Evolutionary conservation across 2,797 vertebrate species (phyloP), one percentile per base, ranked within the genome.

Genomic region (Takifugu ocellatus): DNA sequence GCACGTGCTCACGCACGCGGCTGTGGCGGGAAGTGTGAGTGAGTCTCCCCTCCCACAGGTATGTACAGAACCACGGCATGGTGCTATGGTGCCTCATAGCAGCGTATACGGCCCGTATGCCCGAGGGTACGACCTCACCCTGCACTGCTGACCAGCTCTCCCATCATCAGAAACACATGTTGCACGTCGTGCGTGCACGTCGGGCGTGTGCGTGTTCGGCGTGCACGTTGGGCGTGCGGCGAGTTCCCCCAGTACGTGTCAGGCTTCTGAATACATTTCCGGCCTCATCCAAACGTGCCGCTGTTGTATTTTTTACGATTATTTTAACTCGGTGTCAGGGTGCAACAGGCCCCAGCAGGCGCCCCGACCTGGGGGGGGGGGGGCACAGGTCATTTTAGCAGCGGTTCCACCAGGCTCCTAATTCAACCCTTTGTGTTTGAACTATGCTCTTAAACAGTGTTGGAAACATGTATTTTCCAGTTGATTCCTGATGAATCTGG

Each of bases 231-330:
- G 36, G 65, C 59, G 64, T 70, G 75, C 66, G 73, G 56, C 2
- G 49, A 42, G 61, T 62, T 66, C 59, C 72, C 71, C 68, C 66
- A 21, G 66, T 84, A 82, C 69, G 81, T 85, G 84, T 78, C 66
- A 68, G 66, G 79, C 88, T 87, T 88, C 87, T 84, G 83, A 87
- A 89, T 85, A 89, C 71, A 84, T 89, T 87, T 88, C 87, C 82
- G 78, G 80, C 75, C 70, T 68, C 54, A 14, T 61, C 59, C 66
- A 56, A 81, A 74, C 12, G n/a, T n/a, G 45, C 52, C 6, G 24
- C 63, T 64, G 54, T 72, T 46, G 63, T 61, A 59, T 10, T 48
- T 48, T 48, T 25, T 24, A 10, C 25, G 5, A 24, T 11, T 14
- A 11, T 77, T 82, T 72, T 59, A 72, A 54, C 63, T 75, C 59